These are phyloP conservation scores for Eupithecia centaureata DNA, from an alignment of 2,888 invertebrate genomes.

Conservation along the genomic window DNA sequence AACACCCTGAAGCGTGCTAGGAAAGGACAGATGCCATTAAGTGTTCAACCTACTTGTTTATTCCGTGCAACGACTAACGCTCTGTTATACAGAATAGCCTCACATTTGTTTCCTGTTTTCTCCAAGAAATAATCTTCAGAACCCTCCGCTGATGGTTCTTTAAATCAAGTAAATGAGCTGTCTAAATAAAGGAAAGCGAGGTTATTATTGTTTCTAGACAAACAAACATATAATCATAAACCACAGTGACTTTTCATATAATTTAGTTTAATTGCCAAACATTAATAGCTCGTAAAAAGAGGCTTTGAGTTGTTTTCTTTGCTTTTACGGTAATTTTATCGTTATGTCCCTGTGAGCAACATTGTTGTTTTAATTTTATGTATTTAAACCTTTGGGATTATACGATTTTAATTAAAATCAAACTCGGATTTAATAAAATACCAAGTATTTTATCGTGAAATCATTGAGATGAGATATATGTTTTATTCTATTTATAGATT, in stretches of 20 bases:
- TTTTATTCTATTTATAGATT: neutral
- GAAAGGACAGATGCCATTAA: conserved; percentile 26
- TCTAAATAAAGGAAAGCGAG: neutral
- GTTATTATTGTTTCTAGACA: conserved; percentile 10
- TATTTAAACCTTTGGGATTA: neutral
- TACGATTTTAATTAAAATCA: neutral
- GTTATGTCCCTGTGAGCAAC: conserved; percentile 4
- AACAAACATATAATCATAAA: conserved; percentile 32
- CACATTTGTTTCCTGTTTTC: conserved; percentile 31
- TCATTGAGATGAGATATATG: neutral
- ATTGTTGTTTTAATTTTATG: neutral
- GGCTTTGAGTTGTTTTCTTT: conserved; percentile 11
- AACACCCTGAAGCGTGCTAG: neutral
- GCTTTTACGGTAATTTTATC: conserved; percentile 12
- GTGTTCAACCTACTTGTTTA: conserved; percentile 31
- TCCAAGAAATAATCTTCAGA: conserved; percentile 21
- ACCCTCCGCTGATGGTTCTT: conserved; percentile 14
- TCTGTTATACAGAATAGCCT: conserved; percentile 29
- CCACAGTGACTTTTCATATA: conserved; percentile 21
- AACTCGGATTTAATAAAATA: neutral
- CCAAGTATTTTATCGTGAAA: neutral
- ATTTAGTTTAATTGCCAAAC: conserved; percentile 30
- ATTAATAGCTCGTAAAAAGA: conserved; percentile 34
- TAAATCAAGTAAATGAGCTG: conserved; percentile 15
- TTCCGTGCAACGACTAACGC: conserved; percentile 33